Evolutionary conservation across 2,113 vertebrate species (phyloP).

Genomic region (Pimephales promelas): DNA sequence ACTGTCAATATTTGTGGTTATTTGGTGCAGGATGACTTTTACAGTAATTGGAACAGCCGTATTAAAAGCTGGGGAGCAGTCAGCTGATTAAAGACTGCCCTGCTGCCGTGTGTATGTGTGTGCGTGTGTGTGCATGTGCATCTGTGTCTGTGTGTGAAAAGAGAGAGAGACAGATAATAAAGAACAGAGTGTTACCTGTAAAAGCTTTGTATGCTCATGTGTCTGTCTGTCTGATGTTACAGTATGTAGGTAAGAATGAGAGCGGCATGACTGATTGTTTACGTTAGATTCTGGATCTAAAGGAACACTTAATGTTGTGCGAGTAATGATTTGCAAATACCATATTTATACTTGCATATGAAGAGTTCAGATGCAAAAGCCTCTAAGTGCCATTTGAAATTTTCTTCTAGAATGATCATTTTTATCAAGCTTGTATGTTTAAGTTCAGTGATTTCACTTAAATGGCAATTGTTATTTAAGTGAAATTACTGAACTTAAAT

Average conservation of each 20-base stretch:
- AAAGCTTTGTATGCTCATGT: slow-evolving; percentile 13
- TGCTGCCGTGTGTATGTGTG: slow-evolving; percentile 65
- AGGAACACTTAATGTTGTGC: neutral
- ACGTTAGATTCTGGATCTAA: neutral
- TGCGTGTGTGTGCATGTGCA: slow-evolving; percentile 46
- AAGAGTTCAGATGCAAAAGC: no score
- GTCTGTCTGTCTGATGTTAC: slow-evolving; percentile 22
- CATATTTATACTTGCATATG: neutral
- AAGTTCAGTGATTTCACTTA: no score
- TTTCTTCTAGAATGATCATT: no score
- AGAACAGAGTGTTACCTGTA: slow-evolving; percentile 19
- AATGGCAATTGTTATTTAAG: no score
- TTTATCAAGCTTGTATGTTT: no score
- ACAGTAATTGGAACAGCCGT: slow-evolving; percentile 99
- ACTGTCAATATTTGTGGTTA: slow-evolving; percentile 99
- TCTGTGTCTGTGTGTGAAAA: neutral
- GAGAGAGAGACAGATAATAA: neutral
- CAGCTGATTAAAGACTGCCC: slow-evolving; percentile 94
- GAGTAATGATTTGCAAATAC: slow-evolving; percentile 4
- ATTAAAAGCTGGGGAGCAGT: slow-evolving; percentile 98
- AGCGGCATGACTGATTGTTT: neutral
- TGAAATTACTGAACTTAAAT: no score
- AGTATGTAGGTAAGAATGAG: slow-evolving; percentile 31
- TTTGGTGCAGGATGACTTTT: slow-evolving; percentile 99
- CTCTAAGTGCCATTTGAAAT: no score